These are phyloP conservation scores for Parazoanthus swiftii DNA, from an alignment of 92 coral and sea anemone species.

Conservation along the genomic window DNA sequence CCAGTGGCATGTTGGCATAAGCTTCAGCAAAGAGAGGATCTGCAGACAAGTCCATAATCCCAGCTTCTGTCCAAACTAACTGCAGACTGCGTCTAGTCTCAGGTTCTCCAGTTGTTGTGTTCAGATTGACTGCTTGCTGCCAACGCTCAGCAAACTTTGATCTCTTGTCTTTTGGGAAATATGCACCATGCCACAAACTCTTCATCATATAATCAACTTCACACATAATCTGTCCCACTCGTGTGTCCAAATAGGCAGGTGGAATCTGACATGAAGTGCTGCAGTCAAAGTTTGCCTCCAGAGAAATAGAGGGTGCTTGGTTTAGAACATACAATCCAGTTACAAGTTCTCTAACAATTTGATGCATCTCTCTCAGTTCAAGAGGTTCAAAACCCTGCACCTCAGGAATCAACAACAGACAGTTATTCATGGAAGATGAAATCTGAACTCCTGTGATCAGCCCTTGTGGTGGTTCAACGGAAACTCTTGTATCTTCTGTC, in stretches of 20 bases:
- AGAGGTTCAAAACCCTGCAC: slow-evolving; percentile 81
- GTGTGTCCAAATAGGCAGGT: slow-evolving; percentile 92
- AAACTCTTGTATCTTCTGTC: slow-evolving; percentile 87
- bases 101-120: slow-evolving; percentile 90
- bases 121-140: slow-evolving; percentile 95
- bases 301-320: slow-evolving; percentile 88
- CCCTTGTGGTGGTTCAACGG: slow-evolving; percentile 91
- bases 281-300: slow-evolving; percentile 90
- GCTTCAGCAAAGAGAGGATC: slow-evolving; percentile 85
- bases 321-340: slow-evolving; percentile 85
- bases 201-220: slow-evolving; percentile 98
- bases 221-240: slow-evolving; percentile 92
- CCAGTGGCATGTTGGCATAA: slow-evolving; percentile 70
- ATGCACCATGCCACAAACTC: slow-evolving; percentile 99
- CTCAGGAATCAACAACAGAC: slow-evolving; percentile 84
- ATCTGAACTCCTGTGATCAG: slow-evolving; percentile 88
- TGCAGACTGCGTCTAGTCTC: slow-evolving; percentile 92
- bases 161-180: slow-evolving; percentile 94
- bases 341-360: slow-evolving; percentile 91
- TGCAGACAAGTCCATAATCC: slow-evolving; percentile 84
- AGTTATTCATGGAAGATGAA: slow-evolving; percentile 73
- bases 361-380: slow-evolving; percentile 95
- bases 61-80: slow-evolving; percentile 98
- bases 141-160: slow-evolving; percentile 97
- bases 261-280: slow-evolving; percentile 95